Percentiles rank a stretch among this genome's conserved stretches.
phyloP scores from a whole-genome alignment of 1,140 invertebrate genomes.

The Antheraea mylitta region DNA sequence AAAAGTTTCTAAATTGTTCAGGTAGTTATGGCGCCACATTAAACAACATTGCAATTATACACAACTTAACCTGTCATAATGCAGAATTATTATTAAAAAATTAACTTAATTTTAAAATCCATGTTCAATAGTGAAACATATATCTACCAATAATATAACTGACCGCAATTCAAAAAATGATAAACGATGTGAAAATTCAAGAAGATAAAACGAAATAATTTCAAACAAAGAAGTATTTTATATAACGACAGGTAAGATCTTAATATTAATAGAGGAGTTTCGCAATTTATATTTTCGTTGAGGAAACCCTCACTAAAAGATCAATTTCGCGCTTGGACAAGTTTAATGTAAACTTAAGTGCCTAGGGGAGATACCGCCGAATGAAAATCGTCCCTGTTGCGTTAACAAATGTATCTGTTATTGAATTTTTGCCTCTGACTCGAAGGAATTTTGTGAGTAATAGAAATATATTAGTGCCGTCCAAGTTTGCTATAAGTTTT shows the following conservation, averaged over 20 bases:
- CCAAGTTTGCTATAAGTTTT: neutral
- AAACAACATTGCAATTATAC: no score
- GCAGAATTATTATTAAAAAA: no score
- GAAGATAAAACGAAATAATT: no score
- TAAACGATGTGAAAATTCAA: no score
- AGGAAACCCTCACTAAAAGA: slow-evolving; percentile 67
- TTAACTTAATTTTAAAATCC: no score
- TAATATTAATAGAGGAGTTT: slow-evolving; percentile 65
- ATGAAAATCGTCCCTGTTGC: slow-evolving; percentile 62
- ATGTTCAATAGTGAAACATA: no score
- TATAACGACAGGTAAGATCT: neutral
- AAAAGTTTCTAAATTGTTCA: no score
- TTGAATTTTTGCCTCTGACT: slow-evolving; percentile 53
- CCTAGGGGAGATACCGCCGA: slow-evolving; percentile 64
- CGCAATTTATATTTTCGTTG: slow-evolving; percentile 68
- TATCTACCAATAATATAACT: no score
- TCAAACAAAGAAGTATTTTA: neutral
- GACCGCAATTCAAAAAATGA: no score
- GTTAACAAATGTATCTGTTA: slow-evolving; percentile 70
- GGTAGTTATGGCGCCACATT: no score
- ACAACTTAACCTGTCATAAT: no score
- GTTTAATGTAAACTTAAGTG: slow-evolving; percentile 75
- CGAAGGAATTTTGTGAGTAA: slow-evolving; percentile 26
- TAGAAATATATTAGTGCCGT: neutral
- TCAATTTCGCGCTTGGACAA: slow-evolving; percentile 76